Conservation (phyloP, 2,113 vertebrate species). For the Nycticebus coucang region DNA sequence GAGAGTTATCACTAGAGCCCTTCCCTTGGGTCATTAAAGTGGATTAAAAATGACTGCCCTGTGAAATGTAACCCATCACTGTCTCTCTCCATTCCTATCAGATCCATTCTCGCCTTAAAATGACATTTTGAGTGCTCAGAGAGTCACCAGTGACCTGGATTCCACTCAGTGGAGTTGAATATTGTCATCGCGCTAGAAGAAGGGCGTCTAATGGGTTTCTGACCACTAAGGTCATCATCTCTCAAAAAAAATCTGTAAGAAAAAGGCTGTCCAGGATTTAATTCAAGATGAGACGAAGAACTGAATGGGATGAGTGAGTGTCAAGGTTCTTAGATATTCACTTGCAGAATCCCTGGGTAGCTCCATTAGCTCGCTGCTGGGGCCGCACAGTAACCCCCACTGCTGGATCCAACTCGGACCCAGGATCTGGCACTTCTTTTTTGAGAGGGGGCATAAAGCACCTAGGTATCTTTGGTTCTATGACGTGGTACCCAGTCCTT, state of each 20-base stretch:
- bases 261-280: neutral
- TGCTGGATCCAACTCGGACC: neutral
- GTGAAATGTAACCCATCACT: neutral
- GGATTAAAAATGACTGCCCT: slow-evolving; percentile 27
- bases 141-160: neutral
- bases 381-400: neutral
- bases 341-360: neutral
- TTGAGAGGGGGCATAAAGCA: neutral
- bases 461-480: neutral
- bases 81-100: neutral
- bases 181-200: neutral
- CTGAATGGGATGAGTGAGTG: neutral
- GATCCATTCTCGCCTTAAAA: neutral
- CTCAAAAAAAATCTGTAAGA: neutral
- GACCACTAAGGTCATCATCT: neutral
- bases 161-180: neutral
- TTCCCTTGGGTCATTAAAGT: slow-evolving; percentile 13
- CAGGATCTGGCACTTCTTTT: neutral
- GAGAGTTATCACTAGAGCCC: neutral
- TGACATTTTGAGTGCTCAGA: slow-evolving; percentile 16
- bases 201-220: neutral
- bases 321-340: neutral
- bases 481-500: neutral
- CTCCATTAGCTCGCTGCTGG: neutral
- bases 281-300: neutral